Conservation (phyloP, 2,797 vertebrate genomes). For the Tangara arthus region DNA sequence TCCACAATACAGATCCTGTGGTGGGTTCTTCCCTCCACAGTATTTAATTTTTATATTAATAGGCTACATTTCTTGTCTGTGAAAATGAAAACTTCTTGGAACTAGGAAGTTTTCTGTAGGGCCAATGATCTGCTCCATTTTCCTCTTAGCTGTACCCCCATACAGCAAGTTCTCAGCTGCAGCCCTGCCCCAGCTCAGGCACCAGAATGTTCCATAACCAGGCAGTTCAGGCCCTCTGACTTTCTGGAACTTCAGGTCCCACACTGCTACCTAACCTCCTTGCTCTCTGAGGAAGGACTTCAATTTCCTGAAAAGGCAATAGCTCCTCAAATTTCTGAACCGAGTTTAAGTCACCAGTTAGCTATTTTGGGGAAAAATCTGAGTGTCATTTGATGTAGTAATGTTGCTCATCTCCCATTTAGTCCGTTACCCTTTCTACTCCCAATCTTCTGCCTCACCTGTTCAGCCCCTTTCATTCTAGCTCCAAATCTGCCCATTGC, state of each 20-base stretch:
- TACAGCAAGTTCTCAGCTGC: not conserved
- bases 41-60: not conserved
- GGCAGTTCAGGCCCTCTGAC: not conserved
- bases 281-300: not conserved
- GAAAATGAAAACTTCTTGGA: not conserved
- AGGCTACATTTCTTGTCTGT: not conserved
- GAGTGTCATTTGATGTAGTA: not conserved
- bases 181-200: not conserved
- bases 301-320: not conserved
- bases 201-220: fast-evolving
- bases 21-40: not conserved
- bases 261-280: not conserved
- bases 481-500: not conserved
- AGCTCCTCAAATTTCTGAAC: not conserved
- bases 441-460: not conserved
- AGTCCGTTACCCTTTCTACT: not conserved
- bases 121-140: not conserved
- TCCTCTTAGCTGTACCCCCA: not conserved
- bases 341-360: not conserved
- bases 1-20: not conserved
- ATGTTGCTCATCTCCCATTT: not conserved
- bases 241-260: not conserved
- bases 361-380: fast-evolving
- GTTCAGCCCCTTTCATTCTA: not conserved
- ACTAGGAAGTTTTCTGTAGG: not conserved